These are phyloP conservation scores for Parazoanthus darwini DNA, from an alignment of 92 coral and sea anemone genomes.

Conservation along the genomic window DNA sequence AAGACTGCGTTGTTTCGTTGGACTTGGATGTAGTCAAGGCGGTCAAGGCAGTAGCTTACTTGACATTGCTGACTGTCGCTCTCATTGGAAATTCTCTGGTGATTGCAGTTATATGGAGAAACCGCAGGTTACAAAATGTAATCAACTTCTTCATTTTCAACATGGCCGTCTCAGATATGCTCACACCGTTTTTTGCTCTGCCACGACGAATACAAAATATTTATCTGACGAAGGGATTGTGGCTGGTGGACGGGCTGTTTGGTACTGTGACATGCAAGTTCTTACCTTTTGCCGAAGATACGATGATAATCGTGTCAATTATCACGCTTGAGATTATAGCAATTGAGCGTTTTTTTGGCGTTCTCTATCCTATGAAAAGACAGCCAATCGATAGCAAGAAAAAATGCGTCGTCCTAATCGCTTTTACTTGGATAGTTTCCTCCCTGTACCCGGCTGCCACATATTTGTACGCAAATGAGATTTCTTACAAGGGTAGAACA, in stretches of 20 bases:
- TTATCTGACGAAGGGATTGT: not conserved
- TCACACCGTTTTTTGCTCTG: not conserved
- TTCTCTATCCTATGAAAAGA: conserved; percentile 6
- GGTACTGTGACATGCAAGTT: conserved; percentile 2
- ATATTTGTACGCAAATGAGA: not conserved
- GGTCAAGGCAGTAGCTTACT: not conserved
- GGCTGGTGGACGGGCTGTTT: not conserved
- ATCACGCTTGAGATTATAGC: conserved; percentile 5
- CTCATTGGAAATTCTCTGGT: not conserved
- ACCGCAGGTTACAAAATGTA: conserved; percentile 27
- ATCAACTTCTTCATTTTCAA: conserved; percentile 35
- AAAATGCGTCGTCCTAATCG: not conserved
- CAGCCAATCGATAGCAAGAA: conserved; percentile 29
- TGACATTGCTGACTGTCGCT: not conserved
- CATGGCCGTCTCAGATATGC: conserved; percentile 32
- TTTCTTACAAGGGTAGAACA: not conserved
- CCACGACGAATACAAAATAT: not conserved
- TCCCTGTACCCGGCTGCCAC: not conserved
- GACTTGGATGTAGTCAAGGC: not conserved
- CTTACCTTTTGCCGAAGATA: not conserved
- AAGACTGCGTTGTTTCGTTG: not conserved
- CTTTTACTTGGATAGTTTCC: not conserved
- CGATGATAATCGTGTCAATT: not conserved
- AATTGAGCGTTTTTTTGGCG: conserved; percentile 19
- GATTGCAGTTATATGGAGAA: not conserved